Base-by-base conservation (phyloP, 2,113 vertebrate species). In the Mohoua ochrocephala region DNA sequence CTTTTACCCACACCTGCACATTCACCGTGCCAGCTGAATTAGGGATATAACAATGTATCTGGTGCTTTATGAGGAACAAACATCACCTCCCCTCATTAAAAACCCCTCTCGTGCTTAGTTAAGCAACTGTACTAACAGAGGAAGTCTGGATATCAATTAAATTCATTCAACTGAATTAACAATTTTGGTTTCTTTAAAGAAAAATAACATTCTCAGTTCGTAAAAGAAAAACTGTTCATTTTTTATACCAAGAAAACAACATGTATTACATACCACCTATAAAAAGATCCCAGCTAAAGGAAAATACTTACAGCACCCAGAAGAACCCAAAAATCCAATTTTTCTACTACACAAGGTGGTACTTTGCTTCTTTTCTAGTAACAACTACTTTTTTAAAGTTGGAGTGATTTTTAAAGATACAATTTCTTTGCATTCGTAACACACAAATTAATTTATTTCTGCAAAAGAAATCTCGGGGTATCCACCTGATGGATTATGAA, bases 381-480 rank as follows among this genome's bases (percentile, higher is more conserved):
- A 95, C 24, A 77, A 64, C 26, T 35, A 28, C 22, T 33, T 73
- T 67, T 91, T 82, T 54, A 81, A 96, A 96, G 73, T 61, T 87
- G 65, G 27, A 74, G 37, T 64, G 20, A 76, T 73, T 84, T 94
- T 78, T 50, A 33, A 92, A 71, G 23, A 60, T 61, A 21, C 23
- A 27, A 96, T 96, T 87, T 94, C 70, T 92, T 95, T 26, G 4
- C 10, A 74, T 78, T 95, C 70, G 79, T 93, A 70, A 64, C 79
- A 80, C 73, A 86, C 26, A 86, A 82, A 93, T 92, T 77, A 75
- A 84, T 82, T 83, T 93, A 73, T 45, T 93, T 86, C 83, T 94
- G 39, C 69, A 75, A n/a, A 82, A 61, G 68, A 84, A 78, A 50
- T 74, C 80, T 92, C 91, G 92, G 71, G 50, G 52, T 42, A 52